Conservation (phyloP, 1,140 invertebrate species). For the Nephila pilipes region DNA sequence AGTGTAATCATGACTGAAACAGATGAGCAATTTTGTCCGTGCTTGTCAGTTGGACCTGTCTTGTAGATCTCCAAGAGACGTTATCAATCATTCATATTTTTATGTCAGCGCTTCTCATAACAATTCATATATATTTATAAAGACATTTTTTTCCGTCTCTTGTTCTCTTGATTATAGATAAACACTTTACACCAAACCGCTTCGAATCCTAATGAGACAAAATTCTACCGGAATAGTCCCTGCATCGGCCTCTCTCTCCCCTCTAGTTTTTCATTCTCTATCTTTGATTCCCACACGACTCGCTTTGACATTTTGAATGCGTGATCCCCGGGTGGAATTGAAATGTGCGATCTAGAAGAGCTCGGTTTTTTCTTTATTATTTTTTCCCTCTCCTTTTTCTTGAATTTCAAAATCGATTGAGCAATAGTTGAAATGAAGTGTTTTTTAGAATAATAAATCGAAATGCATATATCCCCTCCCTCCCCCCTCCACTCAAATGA, state of each 20-base stretch:
- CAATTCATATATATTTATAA: constrained; percentile 70
- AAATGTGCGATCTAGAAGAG: background rate
- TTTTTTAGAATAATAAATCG: background rate
- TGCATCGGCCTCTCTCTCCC: background rate
- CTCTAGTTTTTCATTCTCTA: background rate
- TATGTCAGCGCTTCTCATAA: constrained; percentile 52
- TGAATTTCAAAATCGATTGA: background rate
- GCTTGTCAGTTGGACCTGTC: constrained; percentile 56
- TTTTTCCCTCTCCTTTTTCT: background rate
- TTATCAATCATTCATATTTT: constrained; percentile 60
- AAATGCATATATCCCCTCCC: background rate
- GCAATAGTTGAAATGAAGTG: background rate
- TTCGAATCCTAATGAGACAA: constrained; percentile 60
- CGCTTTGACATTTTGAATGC: background rate
- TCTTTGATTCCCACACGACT: background rate
- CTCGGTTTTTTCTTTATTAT: background rate
- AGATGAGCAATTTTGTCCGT: constrained; percentile 71
- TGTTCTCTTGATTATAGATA: constrained; percentile 64
- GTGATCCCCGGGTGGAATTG: background rate
- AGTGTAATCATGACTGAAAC: constrained; percentile 63
- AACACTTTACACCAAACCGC: constrained; percentile 67
- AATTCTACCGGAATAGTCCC: constrained; percentile 16
- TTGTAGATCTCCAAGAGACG: background rate
- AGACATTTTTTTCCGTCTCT: constrained; percentile 61
- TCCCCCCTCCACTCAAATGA: too few relatives aligned